Conservation (phyloP, 2,113 vertebrate genomes). For the Hyperopisus bebe region DNA sequence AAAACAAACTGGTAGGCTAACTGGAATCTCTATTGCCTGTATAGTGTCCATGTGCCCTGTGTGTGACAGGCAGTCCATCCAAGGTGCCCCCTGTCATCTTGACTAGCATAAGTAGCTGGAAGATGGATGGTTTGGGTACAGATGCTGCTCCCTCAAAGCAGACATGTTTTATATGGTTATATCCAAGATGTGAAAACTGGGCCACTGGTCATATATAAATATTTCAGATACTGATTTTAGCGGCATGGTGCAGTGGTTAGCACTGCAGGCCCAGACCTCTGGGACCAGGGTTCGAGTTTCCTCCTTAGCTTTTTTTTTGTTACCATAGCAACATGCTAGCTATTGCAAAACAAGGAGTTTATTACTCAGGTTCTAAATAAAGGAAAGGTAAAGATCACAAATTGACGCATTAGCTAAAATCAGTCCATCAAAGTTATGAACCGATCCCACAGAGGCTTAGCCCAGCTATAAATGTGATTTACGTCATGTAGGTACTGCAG, state of each 20-base stretch:
- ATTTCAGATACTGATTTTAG: background rate
- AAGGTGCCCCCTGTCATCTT: background rate
- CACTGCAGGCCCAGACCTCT: background rate
- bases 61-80: background rate
- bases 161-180: background rate
- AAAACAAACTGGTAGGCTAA: background rate
- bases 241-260: background rate
- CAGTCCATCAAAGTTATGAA: background rate
- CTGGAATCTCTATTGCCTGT: background rate
- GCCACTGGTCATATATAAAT: background rate
- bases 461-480: background rate
- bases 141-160: background rate
- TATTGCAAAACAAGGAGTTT: background rate
- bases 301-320: background rate
- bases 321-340: background rate
- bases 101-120: background rate
- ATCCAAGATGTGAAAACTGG: background rate
- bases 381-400: background rate
- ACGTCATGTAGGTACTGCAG: background rate
- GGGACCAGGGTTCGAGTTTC: background rate
- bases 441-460: background rate
- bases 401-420: background rate
- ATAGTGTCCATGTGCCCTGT: background rate
- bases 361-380: background rate
- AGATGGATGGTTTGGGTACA: background rate